These are phyloP conservation scores for Galago senegalensis DNA, from an alignment of 2,797 vertebrate genomes.

Conservation along the genomic window DNA sequence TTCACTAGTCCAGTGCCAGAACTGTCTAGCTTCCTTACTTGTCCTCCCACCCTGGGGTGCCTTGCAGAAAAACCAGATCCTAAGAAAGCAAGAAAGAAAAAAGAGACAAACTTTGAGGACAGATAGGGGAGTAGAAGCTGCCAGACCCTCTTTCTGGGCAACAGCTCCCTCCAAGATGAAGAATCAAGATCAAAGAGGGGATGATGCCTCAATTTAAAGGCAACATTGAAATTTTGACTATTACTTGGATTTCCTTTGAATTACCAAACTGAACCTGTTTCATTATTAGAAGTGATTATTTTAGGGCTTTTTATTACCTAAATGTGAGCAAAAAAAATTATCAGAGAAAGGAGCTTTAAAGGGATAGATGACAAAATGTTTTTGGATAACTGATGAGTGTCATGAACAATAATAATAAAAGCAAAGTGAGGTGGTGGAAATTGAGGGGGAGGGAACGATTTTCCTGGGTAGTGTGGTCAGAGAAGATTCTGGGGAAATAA, in stretches of 20 bases:
- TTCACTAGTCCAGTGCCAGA: not conserved
- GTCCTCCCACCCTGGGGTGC: not conserved
- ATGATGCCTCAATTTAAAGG: not conserved
- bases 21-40: not conserved
- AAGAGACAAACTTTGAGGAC: not conserved
- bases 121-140: not conserved
- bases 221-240: not conserved
- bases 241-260: not conserved
- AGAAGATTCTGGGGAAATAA: not conserved
- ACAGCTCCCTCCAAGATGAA: not conserved
- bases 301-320: not conserved
- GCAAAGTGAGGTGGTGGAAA: not conserved
- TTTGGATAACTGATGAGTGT: not conserved
- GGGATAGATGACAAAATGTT: not conserved
- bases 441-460: too few species aligned
- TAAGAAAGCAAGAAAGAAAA: not conserved
- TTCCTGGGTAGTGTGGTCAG: not conserved
- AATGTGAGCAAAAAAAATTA: not conserved
- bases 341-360: not conserved
- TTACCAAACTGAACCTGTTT: not conserved
- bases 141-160: too few species aligned
- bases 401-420: not conserved
- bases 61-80: not conserved
- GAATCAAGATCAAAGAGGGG: not conserved
- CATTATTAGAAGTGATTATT: not conserved